phyloP scores from a whole-genome alignment of 2,113 vertebrate genomes.

The Callopanchax toddi region DNA sequence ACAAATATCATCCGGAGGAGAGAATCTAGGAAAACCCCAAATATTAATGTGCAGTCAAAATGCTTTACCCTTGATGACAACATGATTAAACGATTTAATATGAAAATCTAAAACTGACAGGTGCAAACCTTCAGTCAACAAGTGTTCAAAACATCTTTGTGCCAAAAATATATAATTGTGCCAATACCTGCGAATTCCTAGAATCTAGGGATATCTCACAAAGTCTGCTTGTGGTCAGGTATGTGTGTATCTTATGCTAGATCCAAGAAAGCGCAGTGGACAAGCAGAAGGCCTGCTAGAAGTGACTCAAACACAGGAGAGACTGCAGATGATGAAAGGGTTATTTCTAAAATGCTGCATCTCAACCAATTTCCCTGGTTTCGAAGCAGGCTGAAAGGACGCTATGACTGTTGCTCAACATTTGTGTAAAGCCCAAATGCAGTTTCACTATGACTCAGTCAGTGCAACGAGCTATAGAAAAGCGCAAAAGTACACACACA shows the following conservation, averaged over 20 bases:
- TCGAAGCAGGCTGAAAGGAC: conserved; percentile 42
- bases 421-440: conserved; percentile 57
- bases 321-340: conserved; percentile 17
- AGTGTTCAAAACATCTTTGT: background rate
- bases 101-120: background rate
- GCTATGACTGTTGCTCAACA: conserved; percentile 59
- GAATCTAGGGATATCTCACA: conserved; percentile 35
- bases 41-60: conserved; percentile 15
- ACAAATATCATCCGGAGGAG: no score
- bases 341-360: conserved; percentile 43
- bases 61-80: conserved; percentile 11
- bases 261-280: background rate
- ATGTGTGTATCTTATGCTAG: background rate
- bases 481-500: conserved; percentile 10
- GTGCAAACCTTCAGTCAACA: background rate
- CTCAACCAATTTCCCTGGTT: conserved; percentile 65
- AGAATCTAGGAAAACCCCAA: conserved; percentile 52
- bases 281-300: background rate
- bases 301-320: conserved; percentile 48
- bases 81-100: conserved; percentile 1
- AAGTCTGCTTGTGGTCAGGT: conserved; percentile 35
- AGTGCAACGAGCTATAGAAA: conserved; percentile 35
- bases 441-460: conserved; percentile 72
- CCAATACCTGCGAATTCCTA: conserved; percentile 21
- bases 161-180: background rate